Percentiles rank a stretch among this genome's conserved stretches.
These are phyloP conservation scores for Taphrorychus bicolor DNA, from an alignment of 2,888 invertebrate genomes.

Conservation along the genomic window DNA sequence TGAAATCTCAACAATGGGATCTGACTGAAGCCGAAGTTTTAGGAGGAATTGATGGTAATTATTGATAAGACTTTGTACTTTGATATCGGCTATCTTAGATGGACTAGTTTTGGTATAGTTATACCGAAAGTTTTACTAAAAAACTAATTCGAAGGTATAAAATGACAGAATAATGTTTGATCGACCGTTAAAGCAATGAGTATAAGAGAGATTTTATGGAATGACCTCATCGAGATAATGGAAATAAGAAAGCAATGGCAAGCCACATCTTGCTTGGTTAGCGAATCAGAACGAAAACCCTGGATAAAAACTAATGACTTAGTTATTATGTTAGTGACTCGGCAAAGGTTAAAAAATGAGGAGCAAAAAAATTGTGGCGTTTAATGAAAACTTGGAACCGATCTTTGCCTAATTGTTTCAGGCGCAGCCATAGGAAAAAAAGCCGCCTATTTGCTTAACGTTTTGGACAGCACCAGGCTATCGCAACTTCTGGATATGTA, in stretches of 20 bases:
- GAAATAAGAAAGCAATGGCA: neutral
- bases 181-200: neutral
- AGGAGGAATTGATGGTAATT: conserved; percentile 71
- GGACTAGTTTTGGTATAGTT: too few relatives aligned
- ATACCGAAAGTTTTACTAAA: too few relatives aligned
- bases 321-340: neutral
- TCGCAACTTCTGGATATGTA: conserved; percentile 59
- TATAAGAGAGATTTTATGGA: neutral
- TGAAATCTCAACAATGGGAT: conserved; percentile 66
- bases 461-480: conserved; percentile 43
- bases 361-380: neutral
- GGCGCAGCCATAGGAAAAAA: conserved; percentile 46
- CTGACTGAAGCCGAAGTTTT: conserved; percentile 73
- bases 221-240: neutral
- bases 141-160: too few relatives aligned
- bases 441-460: conserved; percentile 40
- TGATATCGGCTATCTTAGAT: too few relatives aligned
- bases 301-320: neutral
- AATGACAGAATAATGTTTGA: neutral
- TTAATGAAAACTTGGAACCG: neutral
- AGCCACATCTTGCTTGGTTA: neutral
- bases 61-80: neutral
- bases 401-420: conserved; percentile 24
- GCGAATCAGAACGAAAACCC: neutral
- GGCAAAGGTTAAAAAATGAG: neutral